These are phyloP conservation scores for Notarius lentiginosus DNA, from an alignment of 2,113 vertebrate genomes.

Conservation along the genomic window DNA sequence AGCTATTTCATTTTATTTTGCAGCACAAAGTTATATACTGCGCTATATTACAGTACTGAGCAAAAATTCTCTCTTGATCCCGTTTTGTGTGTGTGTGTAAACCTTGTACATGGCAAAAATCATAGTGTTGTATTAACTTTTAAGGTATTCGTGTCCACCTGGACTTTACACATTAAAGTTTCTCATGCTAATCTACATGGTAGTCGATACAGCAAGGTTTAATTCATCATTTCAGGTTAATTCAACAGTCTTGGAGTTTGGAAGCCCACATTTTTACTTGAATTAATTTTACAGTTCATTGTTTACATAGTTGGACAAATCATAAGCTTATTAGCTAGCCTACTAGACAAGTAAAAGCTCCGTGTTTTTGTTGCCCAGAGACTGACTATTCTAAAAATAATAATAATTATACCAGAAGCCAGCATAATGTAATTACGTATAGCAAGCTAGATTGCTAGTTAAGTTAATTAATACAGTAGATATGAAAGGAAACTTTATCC, in stretches of 20 bases:
- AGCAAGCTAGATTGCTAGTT: background rate
- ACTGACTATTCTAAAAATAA: background rate
- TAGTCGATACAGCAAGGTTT: background rate
- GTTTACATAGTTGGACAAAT: constrained; percentile 11
- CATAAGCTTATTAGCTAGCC: background rate
- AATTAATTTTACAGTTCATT: background rate
- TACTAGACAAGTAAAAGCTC: background rate
- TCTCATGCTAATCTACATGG: background rate
- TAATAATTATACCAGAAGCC: background rate
- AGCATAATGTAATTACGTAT: background rate
- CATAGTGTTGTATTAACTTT: background rate
- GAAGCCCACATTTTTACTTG: background rate
- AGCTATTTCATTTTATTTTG: constrained; percentile 1
- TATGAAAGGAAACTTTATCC: background rate
- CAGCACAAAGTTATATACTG: background rate
- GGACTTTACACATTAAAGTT: background rate
- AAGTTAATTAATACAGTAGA: background rate
- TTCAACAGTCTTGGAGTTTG: background rate
- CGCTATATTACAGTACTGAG: constrained; percentile 27
- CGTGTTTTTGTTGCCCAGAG: background rate
- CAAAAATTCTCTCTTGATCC: constrained; percentile 2
- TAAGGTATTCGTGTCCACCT: background rate
- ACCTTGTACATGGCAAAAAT: constrained; percentile 12
- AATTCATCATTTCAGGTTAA: background rate
- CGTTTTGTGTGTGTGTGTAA: constrained; percentile 12